Evolutionary conservation across 2,888 invertebrate genomes (phyloP), one percentile per base, ranked within the genome.

Genomic region (Melangyna quadrimaculata): DNA sequence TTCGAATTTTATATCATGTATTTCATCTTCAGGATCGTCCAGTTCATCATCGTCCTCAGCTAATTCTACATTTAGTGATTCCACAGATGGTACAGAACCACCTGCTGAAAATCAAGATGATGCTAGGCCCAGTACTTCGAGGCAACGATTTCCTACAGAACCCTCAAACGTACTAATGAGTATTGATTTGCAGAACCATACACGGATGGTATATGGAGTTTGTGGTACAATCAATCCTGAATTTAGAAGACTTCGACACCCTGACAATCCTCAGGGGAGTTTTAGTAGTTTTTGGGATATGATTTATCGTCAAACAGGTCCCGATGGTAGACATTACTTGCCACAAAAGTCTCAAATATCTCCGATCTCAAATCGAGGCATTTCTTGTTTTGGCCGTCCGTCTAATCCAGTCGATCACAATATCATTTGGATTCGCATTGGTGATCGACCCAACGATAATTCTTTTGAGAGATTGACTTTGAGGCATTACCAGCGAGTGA

Each of bases 401-500:
- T 86, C 88, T 1, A 89, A 90, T 83, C 91, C 90, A 0, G 90
- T 91, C 5, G 90, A 91, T 43, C 89, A 89, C 1, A 91, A 91
- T 40, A 89, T 92, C 3, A 89, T 92, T 45, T 91, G 91, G 91
- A 91, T 92, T 78, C 91, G 92, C 1, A 90, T 91, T 24, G 90
- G 90, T 14, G 89, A 90, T 79, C 90, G 91, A 0, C 90, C 91
- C 6, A 92, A 92, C 4, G 90, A 93, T 75, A 93, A 94, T 1
- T 93, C 91, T 19, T 89, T 95, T 0, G 92, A 93, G 65, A 91
- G 93, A 0, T 89, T 95, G 0, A 93, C 93, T 3, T 92, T 93
- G 6, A 94, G 94, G 1, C 94, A 95, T 5, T 96, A 94, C 88
- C 92, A 93, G 6, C 92, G 93, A 73, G 94, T 96, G 0, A 95